Evolutionary conservation across 2,888 invertebrate species (phyloP), one percentile per base, ranked within the genome.

Genomic region (Papilio protenor): DNA sequence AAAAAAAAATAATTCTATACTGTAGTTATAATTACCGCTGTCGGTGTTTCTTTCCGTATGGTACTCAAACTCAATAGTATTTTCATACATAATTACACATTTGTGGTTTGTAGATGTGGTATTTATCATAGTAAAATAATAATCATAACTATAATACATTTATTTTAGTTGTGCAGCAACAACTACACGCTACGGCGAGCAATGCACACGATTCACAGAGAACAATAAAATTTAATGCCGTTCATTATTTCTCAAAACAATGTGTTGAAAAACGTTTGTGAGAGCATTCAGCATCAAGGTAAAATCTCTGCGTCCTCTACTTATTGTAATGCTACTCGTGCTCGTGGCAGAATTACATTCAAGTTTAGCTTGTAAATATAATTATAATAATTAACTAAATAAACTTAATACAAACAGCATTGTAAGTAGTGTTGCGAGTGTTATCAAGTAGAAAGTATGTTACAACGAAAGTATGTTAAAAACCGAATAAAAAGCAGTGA

Each of bases 261-360:
- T 69, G 69, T 40, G 21, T 66, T 66, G 55, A 47, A 75, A 75
- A 75, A 69, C 69, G 55, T 55, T 23, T 61, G 75, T 69, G 45
- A 61, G 75, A 69, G 52, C 69, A 61, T 76, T 71, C 69, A 77
- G 57, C 77, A 79, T 78, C 75, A 79, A 77, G 76, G 70, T 18
- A 55, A 75, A 57, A 76, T 79, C 76, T 79, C 72, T 77, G 76
- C 80, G 81, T 81, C 79, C 82, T 80, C 70, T 79, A 55, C 23
- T 66, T 64, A 33, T 64, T 79, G 80, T 77, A 77, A 76, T 81
- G 71, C 64, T 40, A 47, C 21, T 52, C 14, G 12, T 6, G 12
- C 16, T 18, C 27, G 16, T 11, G 47, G 27, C 18, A n/a, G 8
- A 64, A n/a, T 64, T 69, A 69, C 40, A 69, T 21, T 21, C 3